These are phyloP conservation scores for Dendroctonus ponderosae DNA, from an alignment of 1,140 invertebrate species.

Conservation along the genomic window DNA sequence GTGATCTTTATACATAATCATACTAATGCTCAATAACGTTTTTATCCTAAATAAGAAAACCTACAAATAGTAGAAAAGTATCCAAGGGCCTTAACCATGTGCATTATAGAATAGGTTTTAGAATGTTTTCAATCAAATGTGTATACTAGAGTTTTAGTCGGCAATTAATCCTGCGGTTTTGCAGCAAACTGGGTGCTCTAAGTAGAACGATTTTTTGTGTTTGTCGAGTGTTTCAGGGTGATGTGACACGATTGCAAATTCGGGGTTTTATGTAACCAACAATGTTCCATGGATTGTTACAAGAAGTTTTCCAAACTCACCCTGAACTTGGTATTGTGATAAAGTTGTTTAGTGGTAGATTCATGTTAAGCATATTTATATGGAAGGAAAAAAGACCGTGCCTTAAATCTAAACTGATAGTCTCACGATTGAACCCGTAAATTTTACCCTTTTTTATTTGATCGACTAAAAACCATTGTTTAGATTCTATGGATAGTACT, in stretches of 20 bases:
- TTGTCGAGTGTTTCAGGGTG: background rate
- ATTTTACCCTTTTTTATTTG: too few relatives aligned
- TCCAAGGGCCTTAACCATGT: conserved; percentile 8
- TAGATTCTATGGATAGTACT: too few relatives aligned
- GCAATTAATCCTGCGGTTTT: background rate
- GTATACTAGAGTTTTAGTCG: background rate
- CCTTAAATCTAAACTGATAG: too few relatives aligned
- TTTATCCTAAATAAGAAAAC: background rate
- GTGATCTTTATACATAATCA: background rate
- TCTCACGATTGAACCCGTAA: too few relatives aligned
- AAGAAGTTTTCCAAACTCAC: too few relatives aligned
- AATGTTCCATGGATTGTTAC: background rate
- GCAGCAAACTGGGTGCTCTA: background rate
- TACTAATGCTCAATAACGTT: conserved; percentile 15
- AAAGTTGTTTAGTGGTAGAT: too few relatives aligned
- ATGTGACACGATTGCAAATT: conserved; percentile 6
- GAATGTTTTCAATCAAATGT: conserved; percentile 23
- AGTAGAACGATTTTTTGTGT: background rate
- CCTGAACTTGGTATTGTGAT: too few relatives aligned
- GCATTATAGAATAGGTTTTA: background rate
- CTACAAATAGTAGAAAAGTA: background rate
- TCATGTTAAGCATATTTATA: too few relatives aligned
- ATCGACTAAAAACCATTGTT: too few relatives aligned
- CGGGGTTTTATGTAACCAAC: conserved; percentile 12
- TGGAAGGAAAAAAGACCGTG: too few relatives aligned